phyloP scores from a whole-genome alignment of 2,113 vertebrate genomes.

The Menura novaehollandiae region DNA sequence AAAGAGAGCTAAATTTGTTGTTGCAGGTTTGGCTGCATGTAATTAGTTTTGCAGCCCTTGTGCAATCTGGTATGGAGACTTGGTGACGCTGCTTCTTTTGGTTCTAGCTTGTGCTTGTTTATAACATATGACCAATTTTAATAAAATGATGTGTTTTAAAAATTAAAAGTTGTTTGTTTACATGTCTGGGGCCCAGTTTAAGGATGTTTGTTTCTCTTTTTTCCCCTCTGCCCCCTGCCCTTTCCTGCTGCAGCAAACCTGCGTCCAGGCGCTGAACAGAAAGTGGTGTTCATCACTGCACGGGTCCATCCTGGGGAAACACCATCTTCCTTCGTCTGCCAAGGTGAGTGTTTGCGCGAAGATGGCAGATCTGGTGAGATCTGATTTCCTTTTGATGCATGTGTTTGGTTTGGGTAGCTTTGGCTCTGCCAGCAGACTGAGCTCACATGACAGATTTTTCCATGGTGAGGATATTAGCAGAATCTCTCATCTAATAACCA shows the following conservation, averaged over 20 bases:
- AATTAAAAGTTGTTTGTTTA: neutral
- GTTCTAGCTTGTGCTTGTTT: neutral
- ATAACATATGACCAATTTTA: constrained; percentile 2
- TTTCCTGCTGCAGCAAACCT: constrained; percentile 75
- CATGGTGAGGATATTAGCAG: neutral
- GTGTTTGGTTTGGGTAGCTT: neutral
- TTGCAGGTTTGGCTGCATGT: neutral
- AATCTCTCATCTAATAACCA: neutral
- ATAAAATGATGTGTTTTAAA: constrained; percentile 3
- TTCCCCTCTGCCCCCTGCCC: neutral
- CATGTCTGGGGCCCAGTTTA: neutral
- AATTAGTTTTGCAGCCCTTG: neutral
- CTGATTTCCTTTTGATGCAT: fast-evolving
- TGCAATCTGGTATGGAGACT: neutral
- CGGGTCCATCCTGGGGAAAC: constrained; percentile 97
- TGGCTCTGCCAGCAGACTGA: neutral
- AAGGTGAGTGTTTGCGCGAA: constrained; percentile 80
- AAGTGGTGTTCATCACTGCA: constrained; percentile 91
- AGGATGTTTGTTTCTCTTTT: neutral
- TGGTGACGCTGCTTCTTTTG: neutral
- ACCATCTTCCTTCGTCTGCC: constrained; percentile 95
- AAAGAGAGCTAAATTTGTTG: neutral
- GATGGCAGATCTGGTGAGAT: neutral
- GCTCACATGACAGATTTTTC: fast-evolving
- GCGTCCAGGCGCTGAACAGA: constrained; percentile 82